These are phyloP conservation scores for Coenonympha glycerion DNA, from an alignment of 2,888 invertebrate species.

Conservation along the genomic window DNA sequence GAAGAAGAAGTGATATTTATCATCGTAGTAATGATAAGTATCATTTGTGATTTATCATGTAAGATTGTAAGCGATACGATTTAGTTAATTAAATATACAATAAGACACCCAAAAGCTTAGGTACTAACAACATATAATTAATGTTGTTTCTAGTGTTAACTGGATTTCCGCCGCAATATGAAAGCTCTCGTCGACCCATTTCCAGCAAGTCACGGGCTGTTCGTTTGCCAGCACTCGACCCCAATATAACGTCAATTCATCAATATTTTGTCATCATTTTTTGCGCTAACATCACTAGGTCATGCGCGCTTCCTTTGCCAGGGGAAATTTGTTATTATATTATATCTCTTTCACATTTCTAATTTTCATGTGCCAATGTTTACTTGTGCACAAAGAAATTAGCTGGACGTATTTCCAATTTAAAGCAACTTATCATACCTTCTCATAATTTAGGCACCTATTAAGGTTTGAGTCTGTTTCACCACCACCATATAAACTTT, in stretches of 20 bases:
- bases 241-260: slow-evolving; percentile 25
- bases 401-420: too few relatives aligned
- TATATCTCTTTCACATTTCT: neutral
- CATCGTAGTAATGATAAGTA: too few relatives aligned
- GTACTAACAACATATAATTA: neutral
- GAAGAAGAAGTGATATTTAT: too few relatives aligned
- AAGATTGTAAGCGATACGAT: neutral
- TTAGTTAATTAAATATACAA: neutral
- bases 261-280: slow-evolving; percentile 24
- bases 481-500: too few relatives aligned
- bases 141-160: slow-evolving; percentile 5
- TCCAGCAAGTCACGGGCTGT: slow-evolving; percentile 21
- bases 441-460: too few relatives aligned
- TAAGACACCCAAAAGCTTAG: too few relatives aligned
- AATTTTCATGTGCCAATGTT: too few relatives aligned
- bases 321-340: neutral
- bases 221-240: slow-evolving; percentile 25
- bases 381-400: too few relatives aligned
- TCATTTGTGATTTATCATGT: too few relatives aligned
- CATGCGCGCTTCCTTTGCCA: slow-evolving; percentile 7
- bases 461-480: too few relatives aligned
- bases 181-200: slow-evolving; percentile 22
- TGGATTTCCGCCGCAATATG: slow-evolving; percentile 15
- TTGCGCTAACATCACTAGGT: slow-evolving; percentile 14
- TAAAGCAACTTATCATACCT: too few relatives aligned